Conservation (phyloP, 1,140 invertebrate genomes). For the Asbolus verrucosus region DNA sequence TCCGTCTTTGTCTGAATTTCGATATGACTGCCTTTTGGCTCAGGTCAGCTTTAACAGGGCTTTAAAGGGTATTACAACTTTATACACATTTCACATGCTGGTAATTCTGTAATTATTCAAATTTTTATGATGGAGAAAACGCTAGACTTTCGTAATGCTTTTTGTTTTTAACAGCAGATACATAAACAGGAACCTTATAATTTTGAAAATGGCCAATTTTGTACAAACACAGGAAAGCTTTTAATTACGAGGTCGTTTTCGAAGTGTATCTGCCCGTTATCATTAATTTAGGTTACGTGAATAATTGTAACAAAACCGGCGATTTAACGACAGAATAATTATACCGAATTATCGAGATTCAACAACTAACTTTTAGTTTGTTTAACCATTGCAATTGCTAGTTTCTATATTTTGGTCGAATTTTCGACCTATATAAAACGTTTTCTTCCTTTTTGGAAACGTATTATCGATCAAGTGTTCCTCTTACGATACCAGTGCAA, state of each 20-base stretch:
- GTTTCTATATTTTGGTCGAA: no score
- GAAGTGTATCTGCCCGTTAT: slow-evolving; percentile 8
- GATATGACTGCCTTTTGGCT: not conserved
- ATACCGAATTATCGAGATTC: no score
- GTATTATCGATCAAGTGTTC: no score
- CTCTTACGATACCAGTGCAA: no score
- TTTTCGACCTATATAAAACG: no score
- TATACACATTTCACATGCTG: slow-evolving; percentile 19
- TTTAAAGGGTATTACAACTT: slow-evolving; percentile 8
- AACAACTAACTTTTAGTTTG: no score
- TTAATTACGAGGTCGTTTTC: slow-evolving; percentile 15
- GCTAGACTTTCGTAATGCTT: slow-evolving; percentile 14
- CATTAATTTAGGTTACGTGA: slow-evolving; percentile 22
- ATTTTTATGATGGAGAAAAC: slow-evolving; percentile 30
- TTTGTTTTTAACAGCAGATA: slow-evolving; percentile 30
- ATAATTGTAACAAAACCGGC: slow-evolving; percentile 10
- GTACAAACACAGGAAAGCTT: slow-evolving; percentile 32
- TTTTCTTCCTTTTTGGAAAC: no score
- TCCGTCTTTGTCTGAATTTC: not conserved
- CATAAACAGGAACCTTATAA: slow-evolving; percentile 16
- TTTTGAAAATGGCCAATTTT: slow-evolving; percentile 31
- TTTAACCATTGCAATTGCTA: no score
- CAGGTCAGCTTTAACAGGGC: not conserved
- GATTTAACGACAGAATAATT: slow-evolving; percentile 16
- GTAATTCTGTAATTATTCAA: slow-evolving; percentile 32